A percentile compares a stretch with the other conserved stretches of the same genome.
Evolutionary conservation across 2,888 invertebrate species (phyloP).

Genomic region (Athalia rosae): DNA sequence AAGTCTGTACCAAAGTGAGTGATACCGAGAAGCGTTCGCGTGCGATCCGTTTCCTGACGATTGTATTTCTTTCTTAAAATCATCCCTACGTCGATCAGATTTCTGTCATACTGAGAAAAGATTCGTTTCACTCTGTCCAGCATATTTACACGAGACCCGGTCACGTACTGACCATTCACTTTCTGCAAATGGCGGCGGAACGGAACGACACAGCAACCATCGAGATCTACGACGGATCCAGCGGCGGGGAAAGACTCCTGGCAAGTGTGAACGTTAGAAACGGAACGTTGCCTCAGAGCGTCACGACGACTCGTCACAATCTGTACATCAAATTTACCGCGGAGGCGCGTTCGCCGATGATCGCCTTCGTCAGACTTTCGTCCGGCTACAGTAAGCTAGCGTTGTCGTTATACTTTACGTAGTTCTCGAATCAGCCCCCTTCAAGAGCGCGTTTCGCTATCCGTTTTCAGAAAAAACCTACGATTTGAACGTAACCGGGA

Average conservation of each 20-base stretch:
- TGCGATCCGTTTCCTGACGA: background rate
- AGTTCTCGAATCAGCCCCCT: background rate
- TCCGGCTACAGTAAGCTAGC: conserved; percentile 81
- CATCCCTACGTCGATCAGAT: background rate
- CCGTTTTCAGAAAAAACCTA: conserved; percentile 79
- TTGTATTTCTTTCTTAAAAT: background rate
- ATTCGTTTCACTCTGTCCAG: conserved; percentile 58
- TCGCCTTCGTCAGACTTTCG: conserved; percentile 86
- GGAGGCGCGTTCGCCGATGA: conserved; percentile 82
- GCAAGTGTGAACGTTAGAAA: conserved; percentile 86
- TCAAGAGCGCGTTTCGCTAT: conserved; percentile 17
- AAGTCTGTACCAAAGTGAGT: conserved; percentile 83
- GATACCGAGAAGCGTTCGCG: background rate
- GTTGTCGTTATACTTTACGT: background rate
- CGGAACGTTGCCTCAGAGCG: conserved; percentile 90
- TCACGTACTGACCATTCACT: conserved; percentile 89
- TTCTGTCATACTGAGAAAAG: background rate
- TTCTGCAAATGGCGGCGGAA: conserved; percentile 87
- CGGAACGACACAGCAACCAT: conserved; percentile 84
- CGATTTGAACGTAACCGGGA: conserved; percentile 91
- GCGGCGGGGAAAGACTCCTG: conserved; percentile 82
- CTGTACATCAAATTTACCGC: conserved; percentile 88
- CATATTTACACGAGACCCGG: conserved; percentile 86
- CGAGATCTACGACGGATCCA: conserved; percentile 87
- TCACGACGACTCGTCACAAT: conserved; percentile 87